These are phyloP conservation scores for Merops nubicus DNA, from an alignment of 2,113 vertebrate species.

Conservation along the genomic window DNA sequence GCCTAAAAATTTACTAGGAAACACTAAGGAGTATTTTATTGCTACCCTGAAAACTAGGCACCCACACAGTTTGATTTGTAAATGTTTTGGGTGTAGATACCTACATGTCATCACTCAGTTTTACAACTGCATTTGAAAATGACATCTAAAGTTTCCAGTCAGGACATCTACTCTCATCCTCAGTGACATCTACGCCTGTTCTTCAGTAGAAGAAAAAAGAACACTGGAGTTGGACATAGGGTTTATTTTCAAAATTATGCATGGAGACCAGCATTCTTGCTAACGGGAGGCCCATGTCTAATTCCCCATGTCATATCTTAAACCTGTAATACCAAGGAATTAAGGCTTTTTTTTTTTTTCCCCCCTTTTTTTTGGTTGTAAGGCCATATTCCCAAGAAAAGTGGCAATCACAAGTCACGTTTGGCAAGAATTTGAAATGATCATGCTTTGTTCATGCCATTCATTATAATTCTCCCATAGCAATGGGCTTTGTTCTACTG, in stretches of 20 bases:
- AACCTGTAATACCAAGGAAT: conserved; percentile 43
- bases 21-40: background rate
- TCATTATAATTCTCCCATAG: conserved; percentile 46
- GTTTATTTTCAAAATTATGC: conserved; percentile 29
- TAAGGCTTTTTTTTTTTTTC: background rate
- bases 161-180: background rate
- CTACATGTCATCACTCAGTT: background rate
- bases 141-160: background rate
- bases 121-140: conserved; percentile 26
- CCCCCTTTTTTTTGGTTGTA: background rate
- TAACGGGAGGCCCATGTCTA: background rate
- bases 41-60: background rate
- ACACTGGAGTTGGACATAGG: background rate
- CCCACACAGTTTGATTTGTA: background rate
- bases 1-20: background rate
- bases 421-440: conserved; percentile 37
- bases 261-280: background rate
- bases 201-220: background rate
- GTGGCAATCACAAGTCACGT: conserved; percentile 12
- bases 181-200: background rate
- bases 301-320: conserved; percentile 12
- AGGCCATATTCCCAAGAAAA: conserved; percentile 15
- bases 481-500: conserved; percentile 17
- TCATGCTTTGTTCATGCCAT: background rate
- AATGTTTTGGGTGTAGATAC: background rate